Evolutionary conservation across 2,888 invertebrate genomes (phyloP).

Genomic region (Ferdinandea cuprea): DNA sequence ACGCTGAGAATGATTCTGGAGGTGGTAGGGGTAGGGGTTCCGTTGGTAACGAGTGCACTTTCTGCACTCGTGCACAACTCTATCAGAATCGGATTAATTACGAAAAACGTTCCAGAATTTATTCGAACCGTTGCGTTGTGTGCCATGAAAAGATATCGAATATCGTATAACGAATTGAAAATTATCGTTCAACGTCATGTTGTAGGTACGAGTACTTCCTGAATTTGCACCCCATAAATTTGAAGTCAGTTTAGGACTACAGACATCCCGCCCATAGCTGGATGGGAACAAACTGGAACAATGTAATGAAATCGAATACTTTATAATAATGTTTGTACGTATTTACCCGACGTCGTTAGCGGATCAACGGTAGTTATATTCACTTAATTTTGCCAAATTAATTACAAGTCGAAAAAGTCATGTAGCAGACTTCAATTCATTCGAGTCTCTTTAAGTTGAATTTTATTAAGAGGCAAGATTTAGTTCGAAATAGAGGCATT

Average conservation of each 20-base stretch:
- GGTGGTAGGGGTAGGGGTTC: not conserved
- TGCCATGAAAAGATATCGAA: conserved; percentile 50
- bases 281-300: no score
- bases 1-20: not conserved
- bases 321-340: no score
- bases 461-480: no score
- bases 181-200: conserved; percentile 44
- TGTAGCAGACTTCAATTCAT: no score
- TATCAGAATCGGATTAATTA: conserved; percentile 60
- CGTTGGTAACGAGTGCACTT: not conserved
- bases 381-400: no score
- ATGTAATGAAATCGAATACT: no score
- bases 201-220: conserved; percentile 5
- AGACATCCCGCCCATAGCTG: no score
- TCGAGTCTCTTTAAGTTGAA: no score
- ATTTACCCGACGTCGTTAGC: no score
- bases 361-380: no score
- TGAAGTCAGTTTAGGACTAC: not conserved
- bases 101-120: conserved; percentile 49
- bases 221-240: conserved; percentile 53
- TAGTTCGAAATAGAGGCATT: no score
- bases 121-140: conserved; percentile 41
- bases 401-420: no score
- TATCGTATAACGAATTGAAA: conserved; percentile 60
- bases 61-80: conserved; percentile 27